Conservation (phyloP, 1,140 invertebrate genomes). For the Drosophila seguyi region DNA sequence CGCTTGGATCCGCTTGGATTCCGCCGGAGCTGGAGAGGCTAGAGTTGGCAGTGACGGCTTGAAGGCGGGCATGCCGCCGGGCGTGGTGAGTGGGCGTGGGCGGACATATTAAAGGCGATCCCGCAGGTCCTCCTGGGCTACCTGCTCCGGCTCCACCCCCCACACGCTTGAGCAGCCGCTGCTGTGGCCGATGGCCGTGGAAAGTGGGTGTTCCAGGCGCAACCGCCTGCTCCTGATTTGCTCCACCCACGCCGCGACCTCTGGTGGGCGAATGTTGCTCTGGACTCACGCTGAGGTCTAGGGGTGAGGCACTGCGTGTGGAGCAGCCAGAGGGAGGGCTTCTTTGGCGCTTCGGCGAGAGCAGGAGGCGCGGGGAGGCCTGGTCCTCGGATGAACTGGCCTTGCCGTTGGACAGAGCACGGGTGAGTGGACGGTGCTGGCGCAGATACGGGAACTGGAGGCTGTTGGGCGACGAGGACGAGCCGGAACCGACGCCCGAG, state of each 20-base stretch:
- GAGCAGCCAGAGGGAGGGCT: conserved; percentile 84
- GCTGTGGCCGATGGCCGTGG: conserved; percentile 86
- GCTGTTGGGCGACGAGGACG: conserved; percentile 29
- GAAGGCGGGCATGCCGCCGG: conserved; percentile 85
- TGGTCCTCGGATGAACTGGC: conserved; percentile 37
- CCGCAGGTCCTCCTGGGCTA: not conserved
- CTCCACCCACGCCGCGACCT: conserved; percentile 61
- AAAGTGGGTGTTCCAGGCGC: conserved; percentile 66
- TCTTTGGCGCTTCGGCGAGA: conserved; percentile 72
- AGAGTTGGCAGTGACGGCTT: conserved; percentile 68
- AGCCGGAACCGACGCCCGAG: conserved; percentile 1
- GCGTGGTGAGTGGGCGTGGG: conserved; percentile 94
- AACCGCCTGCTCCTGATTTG: conserved; percentile 44
- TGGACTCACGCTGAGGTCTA: conserved; percentile 73
- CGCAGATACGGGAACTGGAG: conserved; percentile 73
- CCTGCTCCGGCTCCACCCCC: conserved; percentile 81
- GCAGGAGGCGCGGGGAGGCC: conserved; percentile 59
- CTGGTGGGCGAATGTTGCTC: conserved; percentile 71
- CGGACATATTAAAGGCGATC: conserved; percentile 87
- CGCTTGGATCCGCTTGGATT: conserved; percentile 4
- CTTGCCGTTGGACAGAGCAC: conserved; percentile 82
- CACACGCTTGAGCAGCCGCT: conserved; percentile 87
- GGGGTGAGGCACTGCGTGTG: conserved; percentile 79
- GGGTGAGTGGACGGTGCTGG: conserved; percentile 82
- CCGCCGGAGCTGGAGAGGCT: conserved; percentile 21